phyloP scores from a whole-genome alignment of 2,888 invertebrate species.

The Patella ulyssiponensis region DNA sequence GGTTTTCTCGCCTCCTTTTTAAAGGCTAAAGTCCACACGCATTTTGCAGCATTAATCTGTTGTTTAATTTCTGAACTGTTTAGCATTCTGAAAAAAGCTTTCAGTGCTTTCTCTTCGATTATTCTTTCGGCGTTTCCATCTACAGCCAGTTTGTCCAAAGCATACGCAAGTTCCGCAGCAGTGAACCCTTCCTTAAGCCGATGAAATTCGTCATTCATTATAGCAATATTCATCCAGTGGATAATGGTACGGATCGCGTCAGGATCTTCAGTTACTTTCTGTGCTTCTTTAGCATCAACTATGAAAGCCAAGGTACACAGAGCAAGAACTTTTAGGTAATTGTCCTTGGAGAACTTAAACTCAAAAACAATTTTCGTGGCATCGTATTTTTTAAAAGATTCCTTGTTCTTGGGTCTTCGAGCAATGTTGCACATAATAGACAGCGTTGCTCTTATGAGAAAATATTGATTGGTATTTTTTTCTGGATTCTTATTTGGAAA shows the following conservation, averaged over 20 bases:
- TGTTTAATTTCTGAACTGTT: background rate
- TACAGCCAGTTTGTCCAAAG: constrained; percentile 2
- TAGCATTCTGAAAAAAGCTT: background rate
- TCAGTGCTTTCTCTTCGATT: background rate
- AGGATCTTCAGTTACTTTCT: background rate
- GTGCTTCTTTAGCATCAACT: constrained; percentile 57
- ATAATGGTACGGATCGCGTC: background rate
- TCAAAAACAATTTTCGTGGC: constrained; percentile 52
- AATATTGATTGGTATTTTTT: constrained; percentile 36
- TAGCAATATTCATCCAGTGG: background rate
- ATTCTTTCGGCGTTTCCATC: background rate
- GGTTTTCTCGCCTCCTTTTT: background rate
- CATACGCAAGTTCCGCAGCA: background rate
- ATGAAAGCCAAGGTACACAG: constrained; percentile 63
- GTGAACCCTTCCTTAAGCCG: background rate
- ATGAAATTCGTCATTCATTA: background rate
- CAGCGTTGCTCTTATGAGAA: constrained; percentile 66
- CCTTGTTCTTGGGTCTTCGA: constrained; percentile 59
- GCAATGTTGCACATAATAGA: constrained; percentile 68
- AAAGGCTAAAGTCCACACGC: background rate
- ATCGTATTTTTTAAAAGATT: constrained; percentile 62
- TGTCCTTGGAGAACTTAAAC: constrained; percentile 46
- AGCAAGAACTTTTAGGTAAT: constrained; percentile 63
- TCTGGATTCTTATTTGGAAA: background rate
- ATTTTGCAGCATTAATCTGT: background rate